Percentiles rank a stretch among this genome's conserved stretches.
Evolutionary conservation across 2,113 vertebrate genomes (phyloP).

Genomic region (Cygnus buccinator): DNA sequence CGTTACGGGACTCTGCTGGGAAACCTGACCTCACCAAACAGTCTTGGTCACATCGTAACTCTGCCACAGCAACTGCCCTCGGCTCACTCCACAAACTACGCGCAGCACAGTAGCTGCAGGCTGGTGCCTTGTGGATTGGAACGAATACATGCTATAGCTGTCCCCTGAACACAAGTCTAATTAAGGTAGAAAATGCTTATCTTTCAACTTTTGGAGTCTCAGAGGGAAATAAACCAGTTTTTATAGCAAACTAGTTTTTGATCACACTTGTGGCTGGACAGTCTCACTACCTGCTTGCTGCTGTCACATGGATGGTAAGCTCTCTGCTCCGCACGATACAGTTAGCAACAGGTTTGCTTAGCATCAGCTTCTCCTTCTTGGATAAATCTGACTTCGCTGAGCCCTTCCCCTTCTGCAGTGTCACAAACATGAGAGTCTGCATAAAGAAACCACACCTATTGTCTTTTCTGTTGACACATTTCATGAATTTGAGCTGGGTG

Average conservation of each 20-base stretch:
- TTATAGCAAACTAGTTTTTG: background rate
- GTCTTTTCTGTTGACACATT: background rate
- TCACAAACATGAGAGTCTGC: background rate
- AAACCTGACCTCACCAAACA: background rate
- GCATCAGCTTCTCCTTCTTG: background rate
- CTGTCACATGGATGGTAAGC: background rate
- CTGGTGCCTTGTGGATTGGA: accelerated
- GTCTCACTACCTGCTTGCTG: background rate
- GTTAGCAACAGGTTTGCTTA: background rate
- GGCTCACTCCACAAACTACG: background rate
- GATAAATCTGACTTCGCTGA: background rate
- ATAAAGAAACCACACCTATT: background rate
- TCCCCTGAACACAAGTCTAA: background rate
- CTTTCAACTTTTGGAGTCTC: background rate
- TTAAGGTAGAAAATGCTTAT: background rate
- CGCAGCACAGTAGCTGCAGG: background rate
- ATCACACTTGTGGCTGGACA: background rate
- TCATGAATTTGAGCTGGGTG: background rate
- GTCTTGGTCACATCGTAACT: background rate
- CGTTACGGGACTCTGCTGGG: background rate
- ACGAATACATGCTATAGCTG: background rate
- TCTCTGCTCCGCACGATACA: background rate
- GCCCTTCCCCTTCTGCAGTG: background rate
- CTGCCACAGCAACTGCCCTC: background rate
- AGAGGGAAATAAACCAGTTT: background rate